A percentile compares a stretch with the other conserved stretches of the same genome.
These are phyloP conservation scores for Aldabrachelys gigantea DNA, from an alignment of 2,113 vertebrate genomes.

Conservation along the genomic window DNA sequence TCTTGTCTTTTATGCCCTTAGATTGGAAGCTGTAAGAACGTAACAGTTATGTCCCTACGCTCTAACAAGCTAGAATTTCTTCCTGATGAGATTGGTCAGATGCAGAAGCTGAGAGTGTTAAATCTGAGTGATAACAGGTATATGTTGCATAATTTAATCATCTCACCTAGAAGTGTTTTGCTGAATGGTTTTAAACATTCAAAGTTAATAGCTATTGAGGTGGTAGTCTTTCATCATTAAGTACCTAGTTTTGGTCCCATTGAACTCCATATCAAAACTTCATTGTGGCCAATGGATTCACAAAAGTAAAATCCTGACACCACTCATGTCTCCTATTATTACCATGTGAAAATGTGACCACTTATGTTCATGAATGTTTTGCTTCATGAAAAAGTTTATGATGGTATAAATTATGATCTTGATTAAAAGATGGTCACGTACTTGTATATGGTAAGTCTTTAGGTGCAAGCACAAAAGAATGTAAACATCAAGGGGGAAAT, in stretches of 20 bases:
- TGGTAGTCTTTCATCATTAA: background rate
- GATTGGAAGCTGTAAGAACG: constrained; percentile 98
- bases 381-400: background rate
- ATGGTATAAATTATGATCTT: background rate
- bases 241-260: background rate
- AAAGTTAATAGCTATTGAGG: background rate
- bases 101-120: constrained; percentile 96
- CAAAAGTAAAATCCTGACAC: background rate
- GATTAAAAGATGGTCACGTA: background rate
- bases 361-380: background rate
- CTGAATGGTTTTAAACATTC: background rate
- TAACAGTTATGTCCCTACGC: constrained; percentile 97
- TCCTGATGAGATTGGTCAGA: constrained; percentile 98
- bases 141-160: background rate
- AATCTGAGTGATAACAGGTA: constrained; percentile 99
- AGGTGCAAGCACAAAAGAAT: background rate
- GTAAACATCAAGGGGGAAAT: background rate
- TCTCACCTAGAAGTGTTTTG: background rate
- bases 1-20: constrained; percentile 56
- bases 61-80: constrained; percentile 98
- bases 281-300: background rate
- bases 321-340: background rate
- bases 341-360: background rate
- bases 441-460: background rate
- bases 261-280: background rate